Conservation (phyloP, 1,140 invertebrate genomes). For the Aphelenchoides fujianensis region DNA sequence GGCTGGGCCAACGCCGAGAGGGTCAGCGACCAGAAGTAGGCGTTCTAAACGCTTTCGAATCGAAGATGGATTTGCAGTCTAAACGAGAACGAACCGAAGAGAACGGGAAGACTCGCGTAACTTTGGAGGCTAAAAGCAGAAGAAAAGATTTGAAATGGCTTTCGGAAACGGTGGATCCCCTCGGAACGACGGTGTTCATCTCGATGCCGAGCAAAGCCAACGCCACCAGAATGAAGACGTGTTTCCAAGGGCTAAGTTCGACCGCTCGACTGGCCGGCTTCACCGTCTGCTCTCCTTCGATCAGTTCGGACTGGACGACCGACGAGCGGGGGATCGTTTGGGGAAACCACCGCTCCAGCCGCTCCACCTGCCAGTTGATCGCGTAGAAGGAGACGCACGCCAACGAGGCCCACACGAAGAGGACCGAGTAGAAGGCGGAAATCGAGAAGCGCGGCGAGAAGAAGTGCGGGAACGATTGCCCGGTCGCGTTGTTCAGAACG, state of each 20-base stretch:
- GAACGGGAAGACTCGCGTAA: neutral
- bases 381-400: constrained; percentile 5
- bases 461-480: constrained; percentile 1
- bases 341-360: constrained; percentile 2
- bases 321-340: neutral
- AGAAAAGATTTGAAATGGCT: too few relatives aligned
- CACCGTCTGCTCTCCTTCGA: too few relatives aligned
- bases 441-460: neutral
- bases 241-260: neutral
- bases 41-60: constrained; percentile 6
- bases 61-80: too few relatives aligned
- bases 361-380: neutral
- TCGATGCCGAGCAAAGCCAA: neutral
- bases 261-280: too few relatives aligned
- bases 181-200: constrained; percentile 3
- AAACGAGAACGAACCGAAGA: too few relatives aligned
- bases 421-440: constrained; percentile 11
- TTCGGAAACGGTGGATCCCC: too few relatives aligned
- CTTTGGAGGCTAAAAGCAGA: neutral
- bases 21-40: constrained; percentile 7
- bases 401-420: neutral
- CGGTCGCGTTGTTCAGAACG: neutral
- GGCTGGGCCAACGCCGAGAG: constrained; percentile 11
- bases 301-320: too few relatives aligned
- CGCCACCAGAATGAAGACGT: neutral